Percentiles rank a stretch among this genome's conserved stretches.
Evolutionary conservation across 1,140 invertebrate genomes (phyloP).

Genomic region (Xylocopa sonorina): DNA sequence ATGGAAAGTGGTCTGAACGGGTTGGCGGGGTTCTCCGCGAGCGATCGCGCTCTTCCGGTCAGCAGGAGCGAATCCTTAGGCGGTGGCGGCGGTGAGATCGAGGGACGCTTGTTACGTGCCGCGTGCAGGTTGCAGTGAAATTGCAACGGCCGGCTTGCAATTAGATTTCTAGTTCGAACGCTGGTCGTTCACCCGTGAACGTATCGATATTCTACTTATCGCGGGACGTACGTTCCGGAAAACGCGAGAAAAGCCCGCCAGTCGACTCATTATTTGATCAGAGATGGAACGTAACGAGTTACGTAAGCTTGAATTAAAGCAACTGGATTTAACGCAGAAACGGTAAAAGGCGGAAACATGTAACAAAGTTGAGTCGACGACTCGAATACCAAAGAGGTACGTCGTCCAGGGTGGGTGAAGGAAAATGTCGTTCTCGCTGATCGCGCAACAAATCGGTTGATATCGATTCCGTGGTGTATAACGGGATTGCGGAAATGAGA

Average conservation of each 20-base stretch:
- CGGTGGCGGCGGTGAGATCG: neutral
- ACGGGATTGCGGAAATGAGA: neutral
- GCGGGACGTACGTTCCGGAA: neutral
- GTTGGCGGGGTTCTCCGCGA: neutral
- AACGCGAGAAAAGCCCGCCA: neutral
- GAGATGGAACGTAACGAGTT: neutral
- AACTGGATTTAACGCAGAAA: too few relatives aligned
- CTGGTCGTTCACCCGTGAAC: slow-evolving; percentile 34
- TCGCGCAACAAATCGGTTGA: neutral
- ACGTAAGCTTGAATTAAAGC: too few relatives aligned
- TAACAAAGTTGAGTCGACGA: too few relatives aligned
- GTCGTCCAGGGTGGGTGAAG: neutral
- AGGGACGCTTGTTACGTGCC: slow-evolving; percentile 4
- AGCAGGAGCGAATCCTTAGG: neutral
- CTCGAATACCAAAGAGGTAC: neutral
- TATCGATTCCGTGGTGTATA: slow-evolving; percentile 28
- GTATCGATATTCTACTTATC: neutral
- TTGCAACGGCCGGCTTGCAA: slow-evolving; percentile 21
- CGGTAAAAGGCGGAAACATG: neutral
- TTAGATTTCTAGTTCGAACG: slow-evolving; percentile 39
- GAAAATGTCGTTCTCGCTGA: neutral
- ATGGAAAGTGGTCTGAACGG: slow-evolving; percentile 21
- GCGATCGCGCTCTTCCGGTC: neutral
- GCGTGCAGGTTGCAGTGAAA: slow-evolving; percentile 27
- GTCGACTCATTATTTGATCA: too few relatives aligned